phyloP scores from a whole-genome alignment of 2,888 invertebrate genomes.

The Acleris laterana region DNA sequence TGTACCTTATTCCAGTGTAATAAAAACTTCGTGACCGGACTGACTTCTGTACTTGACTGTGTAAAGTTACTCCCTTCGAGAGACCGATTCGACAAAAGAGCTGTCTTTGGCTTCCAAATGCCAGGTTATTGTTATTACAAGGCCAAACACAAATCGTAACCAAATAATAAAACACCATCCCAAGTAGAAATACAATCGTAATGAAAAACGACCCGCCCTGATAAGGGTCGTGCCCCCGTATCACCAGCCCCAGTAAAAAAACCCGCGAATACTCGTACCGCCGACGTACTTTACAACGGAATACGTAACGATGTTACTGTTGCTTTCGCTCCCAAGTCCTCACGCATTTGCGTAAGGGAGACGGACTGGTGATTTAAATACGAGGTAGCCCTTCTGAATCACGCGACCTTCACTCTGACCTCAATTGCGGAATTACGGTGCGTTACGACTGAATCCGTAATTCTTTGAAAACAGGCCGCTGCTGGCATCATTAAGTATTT shows the following conservation, averaged over 20 bases:
- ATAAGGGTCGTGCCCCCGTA: too few relatives aligned
- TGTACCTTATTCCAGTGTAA: too few relatives aligned
- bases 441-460: constrained; percentile 4
- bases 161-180: too few relatives aligned
- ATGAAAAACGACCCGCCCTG: too few relatives aligned
- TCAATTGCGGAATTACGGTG: constrained; percentile 13
- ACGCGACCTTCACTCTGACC: constrained; percentile 10
- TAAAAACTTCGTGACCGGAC: too few relatives aligned
- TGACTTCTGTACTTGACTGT: too few relatives aligned
- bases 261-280: not conserved
- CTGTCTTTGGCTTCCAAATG: too few relatives aligned
- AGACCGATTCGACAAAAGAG: too few relatives aligned
- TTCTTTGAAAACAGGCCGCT: constrained; percentile 2
- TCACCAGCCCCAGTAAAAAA: not conserved
- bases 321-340: not conserved
- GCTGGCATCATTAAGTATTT: not conserved
- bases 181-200: too few relatives aligned
- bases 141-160: too few relatives aligned
- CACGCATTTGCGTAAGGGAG: not conserved
- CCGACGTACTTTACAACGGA: not conserved
- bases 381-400: not conserved
- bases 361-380: not conserved
- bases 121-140: too few relatives aligned
- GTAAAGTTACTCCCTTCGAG: too few relatives aligned
- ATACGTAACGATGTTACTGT: not conserved